A percentile compares a stretch with the other conserved stretches of the same genome.
phyloP scores from a whole-genome alignment of 2,888 invertebrate species.

The Apamea epomidion region DNA sequence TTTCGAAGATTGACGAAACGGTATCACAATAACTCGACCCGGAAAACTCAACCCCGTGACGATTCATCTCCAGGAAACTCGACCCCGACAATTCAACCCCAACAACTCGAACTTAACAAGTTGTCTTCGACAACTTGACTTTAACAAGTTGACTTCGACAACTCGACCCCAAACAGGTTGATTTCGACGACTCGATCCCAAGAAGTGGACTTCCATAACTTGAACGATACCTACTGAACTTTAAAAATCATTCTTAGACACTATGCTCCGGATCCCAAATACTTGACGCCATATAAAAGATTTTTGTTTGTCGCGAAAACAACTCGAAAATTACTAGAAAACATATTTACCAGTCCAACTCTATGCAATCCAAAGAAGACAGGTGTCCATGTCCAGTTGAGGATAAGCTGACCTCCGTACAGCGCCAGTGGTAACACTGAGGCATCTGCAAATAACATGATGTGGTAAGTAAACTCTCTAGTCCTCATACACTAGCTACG shows the following conservation, averaged over 20 bases:
- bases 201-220: background rate
- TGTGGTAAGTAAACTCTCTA: background rate
- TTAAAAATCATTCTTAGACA: background rate
- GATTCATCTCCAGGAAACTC: too few relatives aligned
- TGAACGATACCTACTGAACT: background rate
- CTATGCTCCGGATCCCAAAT: background rate
- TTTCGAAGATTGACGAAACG: background rate
- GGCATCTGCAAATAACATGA: slow-evolving; percentile 72
- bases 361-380: slow-evolving; percentile 92
- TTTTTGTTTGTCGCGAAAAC: background rate
- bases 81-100: too few relatives aligned
- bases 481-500: background rate
- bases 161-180: background rate
- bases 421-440: slow-evolving; percentile 93
- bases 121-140: background rate
- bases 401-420: slow-evolving; percentile 90
- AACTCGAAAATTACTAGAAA: background rate
- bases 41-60: background rate
- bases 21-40: background rate
- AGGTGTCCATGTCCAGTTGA: slow-evolving; percentile 97
- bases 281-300: background rate
- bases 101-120: background rate
- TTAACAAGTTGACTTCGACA: background rate
- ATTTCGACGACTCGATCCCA: background rate
- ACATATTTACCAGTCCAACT: slow-evolving; percentile 90